Evolutionary conservation across 2,888 invertebrate genomes (phyloP), one percentile per base, ranked within the genome.

Genomic region (Beris chalybata): DNA sequence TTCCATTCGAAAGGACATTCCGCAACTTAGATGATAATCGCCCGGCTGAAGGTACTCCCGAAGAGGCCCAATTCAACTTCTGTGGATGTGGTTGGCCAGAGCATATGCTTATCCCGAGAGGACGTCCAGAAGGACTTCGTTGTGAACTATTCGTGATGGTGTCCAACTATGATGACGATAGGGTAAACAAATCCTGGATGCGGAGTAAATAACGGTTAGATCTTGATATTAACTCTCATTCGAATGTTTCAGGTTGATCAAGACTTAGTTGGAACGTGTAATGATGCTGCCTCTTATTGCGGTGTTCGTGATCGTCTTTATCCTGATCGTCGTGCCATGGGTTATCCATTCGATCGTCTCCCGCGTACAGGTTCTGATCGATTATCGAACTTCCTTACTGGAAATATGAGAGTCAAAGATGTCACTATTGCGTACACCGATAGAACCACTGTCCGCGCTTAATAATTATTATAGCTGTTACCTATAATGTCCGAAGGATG

Each of bases 51-150:
- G 84, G 83, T 43, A 78, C 82, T 56, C 77, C 82, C 0, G 80
- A 78, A 0, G 76, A 79, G 0, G 80, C 78, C 0, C 78, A 80
- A 65, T 89, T 89, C 79, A 89, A 90, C 81, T 90, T 89, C 84
- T 92, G 92, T 80, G 91, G 91, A 68, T 92, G 92, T 74, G 91
- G 91, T 66, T 91, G 91, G 90, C 91, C 91, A 0, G 86, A 90
- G 66, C 90, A 91, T 77, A 85, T 91, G 86, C 82, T 91, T 2
- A 72, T 89, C 12, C 89, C 91, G 0, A 88, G 85, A 77, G 91
- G 91, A 1, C 85, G 76, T 2, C 74, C 82, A 0, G 81, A 83
- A 61, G 91, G 91, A 0, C 85, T 83, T 76, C 81, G 83, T 0
- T 84, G 86, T 74, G 85, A 88, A 70, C 78, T 91, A 15, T 90